Conservation (phyloP, 2,888 invertebrate genomes). For the Chorisops tibialis region DNA sequence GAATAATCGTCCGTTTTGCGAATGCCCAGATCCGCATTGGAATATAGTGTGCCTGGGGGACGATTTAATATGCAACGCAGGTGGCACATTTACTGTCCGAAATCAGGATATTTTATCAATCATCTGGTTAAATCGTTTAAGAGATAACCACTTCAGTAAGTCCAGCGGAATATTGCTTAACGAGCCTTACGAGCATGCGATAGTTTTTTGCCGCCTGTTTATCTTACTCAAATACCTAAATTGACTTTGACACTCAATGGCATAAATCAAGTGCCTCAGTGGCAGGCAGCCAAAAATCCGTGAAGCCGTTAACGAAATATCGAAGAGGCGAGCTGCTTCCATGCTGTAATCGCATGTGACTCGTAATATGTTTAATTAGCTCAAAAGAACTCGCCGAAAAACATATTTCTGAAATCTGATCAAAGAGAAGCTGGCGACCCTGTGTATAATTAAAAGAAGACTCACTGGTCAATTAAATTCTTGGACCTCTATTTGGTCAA, state of each 20-base stretch:
- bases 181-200: neutral
- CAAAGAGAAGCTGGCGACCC: slow-evolving; percentile 17
- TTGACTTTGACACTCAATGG: slow-evolving; percentile 21
- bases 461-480: slow-evolving; percentile 22
- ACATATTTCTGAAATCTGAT: slow-evolving; percentile 25
- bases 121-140: slow-evolving; percentile 17
- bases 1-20: too few relatives aligned
- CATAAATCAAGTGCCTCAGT: slow-evolving; percentile 15
- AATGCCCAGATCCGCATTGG: too few relatives aligned
- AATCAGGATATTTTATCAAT: slow-evolving; percentile 12
- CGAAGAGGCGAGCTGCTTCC: too few relatives aligned
- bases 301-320: neutral
- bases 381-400: slow-evolving; percentile 20
- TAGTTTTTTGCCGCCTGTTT: neutral
- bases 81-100: slow-evolving; percentile 7
- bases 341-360: too few relatives aligned
- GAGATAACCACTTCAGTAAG: neutral
- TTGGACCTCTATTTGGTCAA: slow-evolving; percentile 13
- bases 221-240: slow-evolving; percentile 10
- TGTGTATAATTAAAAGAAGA: slow-evolving; percentile 21
- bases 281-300: neutral
- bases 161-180: neutral
- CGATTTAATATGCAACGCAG: slow-evolving; percentile 21
- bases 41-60: too few relatives aligned
- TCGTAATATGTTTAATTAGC: slow-evolving; percentile 26